These are phyloP conservation scores for Philypnodon macrostomus DNA, from an alignment of 2,797 vertebrate genomes.

Conservation along the genomic window DNA sequence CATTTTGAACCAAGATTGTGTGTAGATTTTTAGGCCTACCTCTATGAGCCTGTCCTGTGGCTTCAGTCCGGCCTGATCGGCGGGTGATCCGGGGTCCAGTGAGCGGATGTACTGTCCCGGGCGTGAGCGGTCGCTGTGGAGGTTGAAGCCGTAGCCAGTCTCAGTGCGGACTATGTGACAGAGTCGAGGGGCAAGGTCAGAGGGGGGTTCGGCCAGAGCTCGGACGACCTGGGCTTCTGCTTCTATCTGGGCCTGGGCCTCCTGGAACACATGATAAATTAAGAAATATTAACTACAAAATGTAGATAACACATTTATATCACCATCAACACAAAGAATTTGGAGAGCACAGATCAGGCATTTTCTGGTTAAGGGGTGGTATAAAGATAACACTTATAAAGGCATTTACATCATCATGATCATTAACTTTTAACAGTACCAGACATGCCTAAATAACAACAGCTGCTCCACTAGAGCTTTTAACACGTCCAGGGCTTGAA, in stretches of 20 bases:
- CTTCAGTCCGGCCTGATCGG: conserved; percentile 84
- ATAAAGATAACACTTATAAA: no score
- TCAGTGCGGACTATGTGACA: conserved; percentile 86
- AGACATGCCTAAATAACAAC: no score
- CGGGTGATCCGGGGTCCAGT: conserved; percentile 85
- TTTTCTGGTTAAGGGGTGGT: no score
- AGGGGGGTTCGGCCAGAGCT: conserved; percentile 56
- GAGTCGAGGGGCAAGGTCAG: conserved; percentile 86
- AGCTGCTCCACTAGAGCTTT: no score
- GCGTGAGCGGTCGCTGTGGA: conserved; percentile 91
- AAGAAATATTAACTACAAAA: background rate
- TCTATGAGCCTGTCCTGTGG: conserved; percentile 92
- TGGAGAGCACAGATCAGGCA: no score
- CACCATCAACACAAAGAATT: no score
- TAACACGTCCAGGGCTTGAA: no score
- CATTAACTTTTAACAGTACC: no score
- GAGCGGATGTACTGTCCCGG: conserved; percentile 96
- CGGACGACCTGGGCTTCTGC: conserved; percentile 44
- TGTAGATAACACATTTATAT: no score
- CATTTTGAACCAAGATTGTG: background rate
- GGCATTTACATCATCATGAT: no score
- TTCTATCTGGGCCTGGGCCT: conserved; percentile 41
- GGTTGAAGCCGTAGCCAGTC: conserved; percentile 93
- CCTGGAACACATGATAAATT: conserved; percentile 42
- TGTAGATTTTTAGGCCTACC: conserved; percentile 66